Conservation (phyloP, 2,888 invertebrate genomes). For the Podabrus alpinus region DNA sequence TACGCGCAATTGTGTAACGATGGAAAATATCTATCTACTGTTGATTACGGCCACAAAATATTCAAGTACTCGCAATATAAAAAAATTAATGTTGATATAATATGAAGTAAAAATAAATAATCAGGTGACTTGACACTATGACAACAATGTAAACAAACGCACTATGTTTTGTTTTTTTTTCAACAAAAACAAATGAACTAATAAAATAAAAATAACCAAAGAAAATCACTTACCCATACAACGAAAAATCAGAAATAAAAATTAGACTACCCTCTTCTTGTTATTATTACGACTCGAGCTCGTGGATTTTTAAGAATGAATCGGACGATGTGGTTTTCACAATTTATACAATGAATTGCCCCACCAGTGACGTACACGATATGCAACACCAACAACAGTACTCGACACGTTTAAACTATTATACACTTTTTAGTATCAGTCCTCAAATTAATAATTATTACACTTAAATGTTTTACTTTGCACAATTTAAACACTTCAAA, state of each 20-base stretch:
- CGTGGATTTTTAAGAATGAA: conserved; percentile 6
- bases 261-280: conserved; percentile 15
- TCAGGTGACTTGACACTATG: neutral
- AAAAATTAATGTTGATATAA: too few relatives aligned
- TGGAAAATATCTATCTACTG: neutral
- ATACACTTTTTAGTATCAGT: conserved; percentile 24
- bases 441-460: conserved; percentile 17
- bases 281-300: neutral
- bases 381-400: conserved; percentile 2
- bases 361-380: conserved; percentile 25
- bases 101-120: neutral
- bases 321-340: conserved; percentile 11
- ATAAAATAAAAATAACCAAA: neutral
- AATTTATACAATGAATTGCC: conserved; percentile 25
- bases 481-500: conserved; percentile 27
- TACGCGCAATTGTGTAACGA: neutral
- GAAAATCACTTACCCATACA: conserved; percentile 28
- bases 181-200: neutral
- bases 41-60: neutral
- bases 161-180: neutral
- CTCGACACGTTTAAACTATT: conserved; percentile 11
- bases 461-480: conserved; percentile 27
- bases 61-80: too few relatives aligned
- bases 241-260: conserved; percentile 32
- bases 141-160: neutral